Percentiles rank a stretch among this genome's conserved stretches.
These are phyloP conservation scores for Eremobia ochroleuca DNA, from an alignment of 2,888 invertebrate species.

Conservation along the genomic window DNA sequence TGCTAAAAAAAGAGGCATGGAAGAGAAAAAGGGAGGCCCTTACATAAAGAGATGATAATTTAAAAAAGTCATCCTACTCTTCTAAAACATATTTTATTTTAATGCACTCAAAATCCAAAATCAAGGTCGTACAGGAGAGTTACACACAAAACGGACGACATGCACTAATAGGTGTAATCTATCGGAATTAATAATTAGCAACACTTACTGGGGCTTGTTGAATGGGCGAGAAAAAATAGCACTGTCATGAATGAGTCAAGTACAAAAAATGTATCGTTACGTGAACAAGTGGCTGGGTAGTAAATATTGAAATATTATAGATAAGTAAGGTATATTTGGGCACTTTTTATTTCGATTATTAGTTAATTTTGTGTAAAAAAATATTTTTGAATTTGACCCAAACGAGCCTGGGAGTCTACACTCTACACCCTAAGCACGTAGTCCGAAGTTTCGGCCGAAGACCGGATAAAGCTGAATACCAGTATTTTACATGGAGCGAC, in stretches of 20 bases:
- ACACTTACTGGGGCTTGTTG: conserved; percentile 59
- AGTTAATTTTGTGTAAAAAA: neutral
- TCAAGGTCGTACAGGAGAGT: conserved; percentile 3
- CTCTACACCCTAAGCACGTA: too few relatives aligned
- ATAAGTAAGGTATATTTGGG: neutral
- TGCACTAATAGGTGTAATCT: conserved; percentile 56
- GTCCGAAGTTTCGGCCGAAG: neutral
- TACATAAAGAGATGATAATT: neutral
- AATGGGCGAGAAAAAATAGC: conserved; percentile 60
- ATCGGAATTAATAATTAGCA: conserved; percentile 65
- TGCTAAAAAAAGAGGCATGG: neutral
- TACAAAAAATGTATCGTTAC: conserved; percentile 56
- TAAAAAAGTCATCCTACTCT: neutral
- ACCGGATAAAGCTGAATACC: too few relatives aligned
- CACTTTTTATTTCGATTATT: neutral
- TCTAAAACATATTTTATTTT: neutral
- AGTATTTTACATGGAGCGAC: too few relatives aligned
- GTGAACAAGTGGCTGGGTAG: conserved; percentile 41
- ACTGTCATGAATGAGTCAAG: conserved; percentile 65
- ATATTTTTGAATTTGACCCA: neutral
- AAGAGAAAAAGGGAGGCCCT: neutral
- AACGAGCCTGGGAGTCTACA: too few relatives aligned
- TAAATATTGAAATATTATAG: neutral
- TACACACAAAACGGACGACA: conserved; percentile 28
- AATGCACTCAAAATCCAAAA: neutral